phyloP scores from a whole-genome alignment of 1,140 invertebrate genomes.

The Microplitis demolitor region DNA sequence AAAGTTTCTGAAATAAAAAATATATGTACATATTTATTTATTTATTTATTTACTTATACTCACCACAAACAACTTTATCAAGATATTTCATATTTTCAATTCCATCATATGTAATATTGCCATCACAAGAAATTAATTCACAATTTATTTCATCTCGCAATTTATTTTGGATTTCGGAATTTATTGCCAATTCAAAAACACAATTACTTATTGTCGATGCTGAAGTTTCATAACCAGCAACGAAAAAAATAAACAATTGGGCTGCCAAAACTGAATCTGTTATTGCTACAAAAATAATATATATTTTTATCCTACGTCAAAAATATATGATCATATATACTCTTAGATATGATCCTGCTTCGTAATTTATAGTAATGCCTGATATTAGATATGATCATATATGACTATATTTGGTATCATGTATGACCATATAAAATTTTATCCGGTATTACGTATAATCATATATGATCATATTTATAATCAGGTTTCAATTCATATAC shows the following conservation, averaged over 20 bases:
- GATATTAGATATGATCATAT: too few species aligned
- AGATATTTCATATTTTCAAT: conserved; percentile 55
- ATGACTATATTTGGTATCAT: too few species aligned
- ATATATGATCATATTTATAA: too few species aligned
- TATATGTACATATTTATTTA: not conserved
- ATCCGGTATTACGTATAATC: too few species aligned
- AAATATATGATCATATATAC: too few species aligned
- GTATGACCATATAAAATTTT: too few species aligned
- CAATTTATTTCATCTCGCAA: conserved; percentile 13
- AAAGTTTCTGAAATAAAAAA: conserved; percentile 52
- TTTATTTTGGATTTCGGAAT: conserved; percentile 56
- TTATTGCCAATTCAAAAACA: conserved; percentile 65
- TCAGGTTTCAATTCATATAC: too few species aligned
- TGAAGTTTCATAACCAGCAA: conserved; percentile 77
- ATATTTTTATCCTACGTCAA: too few species aligned
- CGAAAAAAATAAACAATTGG: conserved; percentile 67
- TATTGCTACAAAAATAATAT: conserved; percentile 23
- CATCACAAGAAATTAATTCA: conserved; percentile 50
- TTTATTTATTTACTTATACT: not conserved
- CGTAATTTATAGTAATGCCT: too few species aligned
- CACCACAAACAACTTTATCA: conserved; percentile 40
- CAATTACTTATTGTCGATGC: conserved; percentile 66
- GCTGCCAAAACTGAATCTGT: conserved; percentile 53
- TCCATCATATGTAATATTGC: conserved; percentile 55
- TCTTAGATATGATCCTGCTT: too few species aligned